phyloP scores from a whole-genome alignment of 2,797 vertebrate genomes.

The Agapornis canus region DNA sequence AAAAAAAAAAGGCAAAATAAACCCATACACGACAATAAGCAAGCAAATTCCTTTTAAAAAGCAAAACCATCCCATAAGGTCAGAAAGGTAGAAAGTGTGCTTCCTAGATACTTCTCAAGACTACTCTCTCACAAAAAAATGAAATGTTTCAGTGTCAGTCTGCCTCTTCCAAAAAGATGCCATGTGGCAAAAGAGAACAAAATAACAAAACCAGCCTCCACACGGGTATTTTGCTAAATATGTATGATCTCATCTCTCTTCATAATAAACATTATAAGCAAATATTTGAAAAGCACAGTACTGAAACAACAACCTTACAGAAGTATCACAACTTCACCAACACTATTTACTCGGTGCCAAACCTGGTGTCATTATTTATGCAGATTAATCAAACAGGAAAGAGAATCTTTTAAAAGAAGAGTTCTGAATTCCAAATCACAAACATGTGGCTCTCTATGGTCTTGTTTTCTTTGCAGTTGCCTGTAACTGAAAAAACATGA shows the following conservation, averaged over 20 bases:
- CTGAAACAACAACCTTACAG: constrained; percentile 47
- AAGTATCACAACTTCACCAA: background rate
- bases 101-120: background rate
- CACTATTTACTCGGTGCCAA: constrained; percentile 28
- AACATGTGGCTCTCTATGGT: constrained; percentile 12
- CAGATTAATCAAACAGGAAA: constrained; percentile 71
- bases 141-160: background rate
- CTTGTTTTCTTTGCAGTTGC: constrained; percentile 65
- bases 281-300: constrained; percentile 22
- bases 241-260: constrained; percentile 12
- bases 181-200: background rate
- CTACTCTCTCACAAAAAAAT: background rate
- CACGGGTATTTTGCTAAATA: background rate
- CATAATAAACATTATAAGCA: constrained; percentile 51
- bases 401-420: constrained; percentile 43
- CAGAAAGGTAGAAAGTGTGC: background rate
- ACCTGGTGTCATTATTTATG: constrained; percentile 68
- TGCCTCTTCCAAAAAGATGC: background rate
- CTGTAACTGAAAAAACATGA: constrained; percentile 54
- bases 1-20: background rate
- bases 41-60: background rate
- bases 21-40: background rate
- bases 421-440: constrained; percentile 51
- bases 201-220: constrained; percentile 4
- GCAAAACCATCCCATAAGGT: background rate